phyloP scores from a whole-genome alignment of 2,797 vertebrate species.

The Podarcis lilfordi region DNA sequence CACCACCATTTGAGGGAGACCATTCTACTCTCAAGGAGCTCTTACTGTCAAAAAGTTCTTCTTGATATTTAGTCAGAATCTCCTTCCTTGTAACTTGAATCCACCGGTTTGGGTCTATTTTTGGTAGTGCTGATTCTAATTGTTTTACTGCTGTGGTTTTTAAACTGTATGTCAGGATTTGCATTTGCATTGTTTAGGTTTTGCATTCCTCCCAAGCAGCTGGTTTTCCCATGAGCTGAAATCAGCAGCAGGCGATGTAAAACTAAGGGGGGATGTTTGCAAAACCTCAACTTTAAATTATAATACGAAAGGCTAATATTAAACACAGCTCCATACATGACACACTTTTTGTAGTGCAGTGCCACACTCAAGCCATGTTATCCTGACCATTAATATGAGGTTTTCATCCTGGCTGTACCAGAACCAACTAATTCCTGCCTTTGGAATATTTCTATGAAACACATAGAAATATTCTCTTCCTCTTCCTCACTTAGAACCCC shows the following conservation, averaged over 20 bases:
- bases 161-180: no score
- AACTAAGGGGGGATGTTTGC: background rate
- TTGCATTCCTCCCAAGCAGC: background rate
- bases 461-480: background rate
- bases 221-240: background rate
- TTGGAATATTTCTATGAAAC: conserved; percentile 8
- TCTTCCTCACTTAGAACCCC: conserved; percentile 3
- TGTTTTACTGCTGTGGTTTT: no score
- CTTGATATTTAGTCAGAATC: no score
- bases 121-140: no score
- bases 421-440: conserved; percentile 34
- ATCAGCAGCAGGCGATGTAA: background rate
- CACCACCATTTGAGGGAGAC: no score
- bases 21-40: no score
- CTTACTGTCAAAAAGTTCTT: no score
- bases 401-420: background rate
- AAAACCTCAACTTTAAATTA: background rate
- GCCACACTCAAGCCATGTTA: background rate
- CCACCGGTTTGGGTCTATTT: no score
- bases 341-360: background rate
- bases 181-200: no score
- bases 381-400: conserved; percentile 5
- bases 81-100: no score
- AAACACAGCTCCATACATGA: background rate
- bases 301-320: background rate